These are phyloP conservation scores for Drosophila nigricruria DNA, from an alignment of 2,888 invertebrate species.

Conservation along the genomic window DNA sequence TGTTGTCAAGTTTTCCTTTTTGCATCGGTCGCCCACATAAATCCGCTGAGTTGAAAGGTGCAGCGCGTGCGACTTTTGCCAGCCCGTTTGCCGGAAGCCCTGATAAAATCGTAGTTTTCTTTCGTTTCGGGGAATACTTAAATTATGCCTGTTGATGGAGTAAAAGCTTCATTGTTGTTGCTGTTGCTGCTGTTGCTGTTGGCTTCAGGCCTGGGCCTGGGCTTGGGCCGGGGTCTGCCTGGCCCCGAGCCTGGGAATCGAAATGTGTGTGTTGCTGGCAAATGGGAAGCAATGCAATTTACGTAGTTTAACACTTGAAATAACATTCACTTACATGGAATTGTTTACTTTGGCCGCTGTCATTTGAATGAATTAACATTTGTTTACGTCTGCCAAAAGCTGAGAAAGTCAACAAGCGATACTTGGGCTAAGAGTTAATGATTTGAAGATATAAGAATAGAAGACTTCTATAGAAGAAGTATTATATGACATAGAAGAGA, in stretches of 20 bases:
- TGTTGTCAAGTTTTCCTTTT: neutral
- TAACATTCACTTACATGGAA: slow-evolving; percentile 35
- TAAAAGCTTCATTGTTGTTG: neutral
- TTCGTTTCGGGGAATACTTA: slow-evolving; percentile 54
- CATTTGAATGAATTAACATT: slow-evolving; percentile 37
- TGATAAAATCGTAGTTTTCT: slow-evolving; percentile 67
- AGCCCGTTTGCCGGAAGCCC: slow-evolving; percentile 50
- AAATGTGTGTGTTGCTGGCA: slow-evolving; percentile 33
- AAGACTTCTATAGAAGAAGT: too few species aligned
- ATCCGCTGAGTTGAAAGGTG: slow-evolving; percentile 42
- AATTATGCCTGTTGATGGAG: slow-evolving; percentile 48
- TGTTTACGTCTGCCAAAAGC: neutral
- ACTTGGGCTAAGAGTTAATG: neutral
- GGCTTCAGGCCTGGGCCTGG: neutral
- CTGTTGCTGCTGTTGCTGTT: neutral
- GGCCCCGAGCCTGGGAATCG: slow-evolving; percentile 23
- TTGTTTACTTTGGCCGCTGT: slow-evolving; percentile 17
- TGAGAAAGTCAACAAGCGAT: neutral
- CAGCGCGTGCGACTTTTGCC: slow-evolving; percentile 65
- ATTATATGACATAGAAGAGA: too few species aligned
- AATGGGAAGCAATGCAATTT: slow-evolving; percentile 63
- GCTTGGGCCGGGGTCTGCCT: neutral
- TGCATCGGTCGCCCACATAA: slow-evolving; percentile 51
- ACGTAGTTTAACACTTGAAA: slow-evolving; percentile 47
- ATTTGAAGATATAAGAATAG: too few species aligned